Conservation (phyloP, 1,140 invertebrate genomes). For the Drosophila teissieri region DNA sequence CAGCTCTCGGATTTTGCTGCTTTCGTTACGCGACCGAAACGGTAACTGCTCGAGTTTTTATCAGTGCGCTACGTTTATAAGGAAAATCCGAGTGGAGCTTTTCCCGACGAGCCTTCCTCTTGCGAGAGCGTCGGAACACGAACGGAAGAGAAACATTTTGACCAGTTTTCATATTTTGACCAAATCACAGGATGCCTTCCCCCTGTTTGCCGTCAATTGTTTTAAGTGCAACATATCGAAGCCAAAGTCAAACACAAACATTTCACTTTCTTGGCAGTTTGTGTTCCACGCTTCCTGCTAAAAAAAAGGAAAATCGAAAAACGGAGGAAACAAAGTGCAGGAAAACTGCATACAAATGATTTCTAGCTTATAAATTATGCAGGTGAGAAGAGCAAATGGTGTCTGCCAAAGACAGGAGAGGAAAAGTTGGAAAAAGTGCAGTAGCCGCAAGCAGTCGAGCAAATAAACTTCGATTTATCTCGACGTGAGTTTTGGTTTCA, state of each 20-base stretch:
- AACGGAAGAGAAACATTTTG: constrained; percentile 45
- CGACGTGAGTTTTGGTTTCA: constrained; percentile 34
- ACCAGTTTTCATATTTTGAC: constrained; percentile 57
- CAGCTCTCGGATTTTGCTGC: constrained; percentile 35
- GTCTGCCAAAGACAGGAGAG: constrained; percentile 1
- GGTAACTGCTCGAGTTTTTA: constrained; percentile 69
- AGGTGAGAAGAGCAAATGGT: constrained; percentile 13
- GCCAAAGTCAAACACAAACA: constrained; percentile 51
- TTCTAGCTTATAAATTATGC: constrained; percentile 75
- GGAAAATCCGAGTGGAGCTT: constrained; percentile 34
- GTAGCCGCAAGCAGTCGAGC: constrained; percentile 34
- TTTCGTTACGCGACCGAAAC: constrained; percentile 70
- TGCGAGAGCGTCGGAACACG: constrained; percentile 19
- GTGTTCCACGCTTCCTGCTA: constrained; percentile 13
- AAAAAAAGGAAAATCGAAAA: not conserved
- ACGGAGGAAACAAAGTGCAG: constrained; percentile 28
- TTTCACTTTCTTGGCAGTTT: constrained; percentile 31
- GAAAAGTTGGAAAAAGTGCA: constrained; percentile 25
- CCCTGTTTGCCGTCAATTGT: constrained; percentile 64
- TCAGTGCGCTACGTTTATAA: constrained; percentile 67
- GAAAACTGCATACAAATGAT: constrained; percentile 75
- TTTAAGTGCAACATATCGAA: constrained; percentile 69
- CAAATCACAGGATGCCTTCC: constrained; percentile 25
- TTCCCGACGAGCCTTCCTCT: constrained; percentile 48
- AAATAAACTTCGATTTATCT: constrained; percentile 75